A percentile compares a stretch with the other conserved stretches of the same genome.
These are phyloP conservation scores for Drosophila leontia DNA, from an alignment of 1,140 invertebrate species.

Conservation along the genomic window DNA sequence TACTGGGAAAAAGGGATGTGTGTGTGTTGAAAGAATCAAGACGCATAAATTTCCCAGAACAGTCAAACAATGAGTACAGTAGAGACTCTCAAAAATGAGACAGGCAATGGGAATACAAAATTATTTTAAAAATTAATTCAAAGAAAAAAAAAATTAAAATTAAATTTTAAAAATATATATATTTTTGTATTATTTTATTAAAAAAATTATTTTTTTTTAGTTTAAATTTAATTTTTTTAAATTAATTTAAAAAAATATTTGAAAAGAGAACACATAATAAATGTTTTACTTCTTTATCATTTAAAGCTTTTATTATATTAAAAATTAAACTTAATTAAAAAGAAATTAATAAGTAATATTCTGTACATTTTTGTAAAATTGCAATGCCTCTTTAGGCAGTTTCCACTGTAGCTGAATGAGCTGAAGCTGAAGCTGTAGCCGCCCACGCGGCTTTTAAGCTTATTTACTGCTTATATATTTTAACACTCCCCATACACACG, in stretches of 20 bases:
- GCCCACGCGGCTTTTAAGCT: conserved; percentile 74
- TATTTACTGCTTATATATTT: conserved; percentile 83
- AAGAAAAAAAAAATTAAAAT: neutral
- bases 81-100: neutral
- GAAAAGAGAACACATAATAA: neutral
- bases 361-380: too few species aligned
- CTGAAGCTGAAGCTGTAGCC: conserved; percentile 19
- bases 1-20: neutral
- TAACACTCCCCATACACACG: conserved; percentile 40
- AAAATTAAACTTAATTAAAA: neutral
- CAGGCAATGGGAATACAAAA: too few species aligned
- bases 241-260: neutral
- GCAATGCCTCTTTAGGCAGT: neutral
- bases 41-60: conserved; percentile 66
- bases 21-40: conserved; percentile 76
- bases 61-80: conserved; percentile 46
- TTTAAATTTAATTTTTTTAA: neutral
- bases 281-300: neutral
- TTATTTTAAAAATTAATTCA: neutral
- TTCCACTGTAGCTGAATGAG: conserved; percentile 22
- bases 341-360: neutral
- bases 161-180: neutral
- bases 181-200: neutral
- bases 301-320: neutral
- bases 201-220: neutral